Evolutionary conservation across 2,797 vertebrate species (phyloP).

Genomic region (Tenualosa ilisha): DNA sequence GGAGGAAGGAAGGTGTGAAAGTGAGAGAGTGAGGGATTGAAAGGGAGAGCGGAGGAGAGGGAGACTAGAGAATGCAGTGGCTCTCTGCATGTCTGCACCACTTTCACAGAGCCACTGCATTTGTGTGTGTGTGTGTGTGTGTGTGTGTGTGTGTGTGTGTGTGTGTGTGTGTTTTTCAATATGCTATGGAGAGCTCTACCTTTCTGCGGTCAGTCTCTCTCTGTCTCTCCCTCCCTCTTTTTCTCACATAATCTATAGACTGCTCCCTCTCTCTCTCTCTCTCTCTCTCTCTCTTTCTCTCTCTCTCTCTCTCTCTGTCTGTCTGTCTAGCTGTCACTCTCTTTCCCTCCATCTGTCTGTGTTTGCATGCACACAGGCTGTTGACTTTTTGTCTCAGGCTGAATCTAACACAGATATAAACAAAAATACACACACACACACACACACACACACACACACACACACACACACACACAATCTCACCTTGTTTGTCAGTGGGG

Average conservation of each 20-base stretch:
- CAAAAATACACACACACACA: background rate
- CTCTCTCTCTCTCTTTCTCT: too few relatives aligned
- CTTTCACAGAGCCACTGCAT: constrained; percentile 1
- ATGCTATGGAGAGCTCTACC: background rate
- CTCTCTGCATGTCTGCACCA: constrained; percentile 1
- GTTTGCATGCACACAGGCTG: background rate
- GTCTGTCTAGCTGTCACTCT: background rate
- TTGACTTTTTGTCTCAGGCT: background rate
- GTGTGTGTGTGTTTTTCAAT: background rate
- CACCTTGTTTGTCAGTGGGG: background rate
- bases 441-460: constrained; percentile 11
- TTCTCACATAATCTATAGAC: too few relatives aligned
- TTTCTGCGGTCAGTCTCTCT: background rate
- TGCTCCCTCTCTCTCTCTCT: too few relatives aligned
- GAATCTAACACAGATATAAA: background rate
- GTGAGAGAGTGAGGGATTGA: background rate
- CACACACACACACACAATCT: background rate
- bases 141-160: constrained; percentile 9
- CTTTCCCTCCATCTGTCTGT: background rate
- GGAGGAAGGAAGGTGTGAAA: background rate
- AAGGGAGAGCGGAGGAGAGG: background rate
- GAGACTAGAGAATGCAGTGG: background rate
- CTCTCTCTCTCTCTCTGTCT: background rate
- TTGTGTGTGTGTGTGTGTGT: background rate
- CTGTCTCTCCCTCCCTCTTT: too few relatives aligned